Base-by-base conservation (phyloP, 2,113 vertebrate genomes). In the Petrocephalus microphthalmus region DNA sequence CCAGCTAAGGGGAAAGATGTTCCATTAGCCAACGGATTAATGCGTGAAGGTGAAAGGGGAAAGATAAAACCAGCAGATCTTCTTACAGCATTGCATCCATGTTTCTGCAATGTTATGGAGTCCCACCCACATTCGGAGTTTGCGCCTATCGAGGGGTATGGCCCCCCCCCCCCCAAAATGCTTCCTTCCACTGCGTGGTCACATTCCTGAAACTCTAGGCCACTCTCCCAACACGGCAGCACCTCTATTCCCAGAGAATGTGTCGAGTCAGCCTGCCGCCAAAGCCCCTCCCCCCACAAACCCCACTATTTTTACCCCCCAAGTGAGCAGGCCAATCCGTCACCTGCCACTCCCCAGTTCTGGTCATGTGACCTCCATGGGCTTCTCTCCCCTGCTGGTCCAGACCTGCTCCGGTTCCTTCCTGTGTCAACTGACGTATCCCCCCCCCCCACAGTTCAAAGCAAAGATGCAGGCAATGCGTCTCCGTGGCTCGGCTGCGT, bases 221-320 rank as follows among this genome's bases (percentile, higher is more conserved):
- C n/a, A 10, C 29, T 19, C 67, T 52, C 67, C 71, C 52, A 51
- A 93, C 88, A 90, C 92, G 92, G 92, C 93, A 92, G 88, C 53
- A 45, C 85, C 82, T 87, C 88, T 89, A 89, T 89, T 88, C 81
- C 84, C 37, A 54, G 84, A 93, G 92, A 95, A 94, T 95, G 93
- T 94, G 94, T 91, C 86, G 91, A 92, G 91, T 95, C 94, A 95
- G 94, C 93, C 90, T 89, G 89, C 89, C 90, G 85, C 89, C 91
- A 42, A 88, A 88, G 42, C 87, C 87, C 91, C 47, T 88, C 92
- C 91, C 93, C 93, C 45, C 91, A 67, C n/a, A 67, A 29, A 4
- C 85, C 87, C 81, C 88, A 89, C 93, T 94, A 93, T 94, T 94
- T 94, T 92, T 94, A 93, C 52, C 86, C 57, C 74, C 56, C 60